These are phyloP conservation scores for Microplitis mediator DNA, from an alignment of 1,140 invertebrate genomes.

Conservation along the genomic window DNA sequence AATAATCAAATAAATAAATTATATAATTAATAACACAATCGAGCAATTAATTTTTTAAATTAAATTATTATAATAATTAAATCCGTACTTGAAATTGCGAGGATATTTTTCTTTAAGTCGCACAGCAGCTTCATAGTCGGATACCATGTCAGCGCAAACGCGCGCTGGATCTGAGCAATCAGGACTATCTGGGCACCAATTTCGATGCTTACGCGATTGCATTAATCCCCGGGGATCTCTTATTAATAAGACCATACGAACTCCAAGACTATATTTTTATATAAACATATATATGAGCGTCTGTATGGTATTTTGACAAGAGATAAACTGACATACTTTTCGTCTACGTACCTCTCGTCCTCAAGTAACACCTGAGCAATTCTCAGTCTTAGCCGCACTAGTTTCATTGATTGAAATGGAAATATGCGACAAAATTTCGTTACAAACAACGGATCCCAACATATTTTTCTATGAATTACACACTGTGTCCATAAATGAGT, in stretches of 20 bases:
- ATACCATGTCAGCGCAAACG: slow-evolving; percentile 81
- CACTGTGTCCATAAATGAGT: slow-evolving; percentile 81
- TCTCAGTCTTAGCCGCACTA: slow-evolving; percentile 76
- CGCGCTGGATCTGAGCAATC: slow-evolving; percentile 80
- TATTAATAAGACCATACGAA: slow-evolving; percentile 78
- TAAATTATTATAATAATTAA: neutral
- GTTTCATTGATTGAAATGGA: slow-evolving; percentile 87
- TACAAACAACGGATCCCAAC: slow-evolving; percentile 78
- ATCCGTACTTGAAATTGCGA: slow-evolving; percentile 71
- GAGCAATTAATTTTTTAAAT: neutral
- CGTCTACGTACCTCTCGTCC: slow-evolving; percentile 70
- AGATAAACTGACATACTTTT: slow-evolving; percentile 13
- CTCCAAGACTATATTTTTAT: slow-evolving; percentile 66
- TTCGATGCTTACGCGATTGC: slow-evolving; percentile 81
- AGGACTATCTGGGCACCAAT: slow-evolving; percentile 82
- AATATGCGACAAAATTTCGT: slow-evolving; percentile 80
- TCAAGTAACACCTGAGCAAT: slow-evolving; percentile 74
- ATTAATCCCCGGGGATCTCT: slow-evolving; percentile 85
- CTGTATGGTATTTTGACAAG: slow-evolving; percentile 5
- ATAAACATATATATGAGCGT: slow-evolving; percentile 1
- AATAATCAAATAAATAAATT: neutral
- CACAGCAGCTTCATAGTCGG: slow-evolving; percentile 79
- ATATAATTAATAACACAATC: neutral
- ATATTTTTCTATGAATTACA: slow-evolving; percentile 71
- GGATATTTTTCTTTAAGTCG: slow-evolving; percentile 73